A percentile compares a stretch with the other conserved stretches of the same genome.
These are phyloP conservation scores for Delphinus delphis DNA, from an alignment of 2,113 vertebrate species.

Conservation along the genomic window DNA sequence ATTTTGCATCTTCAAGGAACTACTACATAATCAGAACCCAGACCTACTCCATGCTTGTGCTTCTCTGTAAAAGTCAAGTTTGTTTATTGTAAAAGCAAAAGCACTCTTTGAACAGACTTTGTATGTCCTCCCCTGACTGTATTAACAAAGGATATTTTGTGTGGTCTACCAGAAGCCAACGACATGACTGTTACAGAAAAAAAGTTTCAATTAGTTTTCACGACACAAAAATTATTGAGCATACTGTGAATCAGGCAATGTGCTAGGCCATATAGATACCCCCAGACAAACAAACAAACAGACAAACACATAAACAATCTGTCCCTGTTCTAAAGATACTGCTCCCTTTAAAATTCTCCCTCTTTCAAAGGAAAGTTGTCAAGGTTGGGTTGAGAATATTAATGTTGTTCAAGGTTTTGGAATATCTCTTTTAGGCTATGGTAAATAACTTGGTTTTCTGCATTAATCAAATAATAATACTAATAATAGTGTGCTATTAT, in stretches of 20 bases:
- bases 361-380: not conserved
- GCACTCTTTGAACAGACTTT: not conserved
- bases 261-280: fast-evolving
- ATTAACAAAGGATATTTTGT: not conserved
- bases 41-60: not conserved
- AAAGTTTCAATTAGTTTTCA: not conserved
- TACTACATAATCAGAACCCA: not conserved
- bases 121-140: fast-evolving
- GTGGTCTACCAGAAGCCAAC: not conserved
- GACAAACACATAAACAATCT: not conserved
- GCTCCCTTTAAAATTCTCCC: not conserved
- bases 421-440: not conserved
- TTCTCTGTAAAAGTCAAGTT: not conserved
- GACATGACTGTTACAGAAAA: not conserved
- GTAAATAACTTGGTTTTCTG: not conserved
- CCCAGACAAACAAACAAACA: not conserved
- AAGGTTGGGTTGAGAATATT: not conserved
- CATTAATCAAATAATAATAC: not conserved
- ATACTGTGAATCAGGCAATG: not conserved
- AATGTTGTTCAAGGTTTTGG: not conserved
- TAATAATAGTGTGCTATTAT: not conserved
- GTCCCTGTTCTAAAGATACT: not conserved
- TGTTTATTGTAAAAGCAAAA: not conserved
- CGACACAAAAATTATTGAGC: not conserved
- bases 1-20: slow-evolving; percentile 11